phyloP scores from a whole-genome alignment of 1,140 invertebrate species.

The Drosophila lowei region DNA sequence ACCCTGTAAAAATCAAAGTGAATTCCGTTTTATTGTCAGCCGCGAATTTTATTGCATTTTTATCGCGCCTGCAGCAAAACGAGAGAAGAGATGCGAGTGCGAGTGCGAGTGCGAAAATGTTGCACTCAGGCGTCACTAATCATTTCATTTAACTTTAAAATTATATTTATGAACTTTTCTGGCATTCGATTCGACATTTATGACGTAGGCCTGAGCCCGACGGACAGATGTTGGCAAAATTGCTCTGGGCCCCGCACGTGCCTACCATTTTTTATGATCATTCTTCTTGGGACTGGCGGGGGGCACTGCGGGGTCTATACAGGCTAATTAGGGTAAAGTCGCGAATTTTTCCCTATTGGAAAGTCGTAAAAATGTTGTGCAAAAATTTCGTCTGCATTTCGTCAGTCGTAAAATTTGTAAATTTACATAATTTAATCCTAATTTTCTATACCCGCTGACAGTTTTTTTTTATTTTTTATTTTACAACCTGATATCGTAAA shows the following conservation, averaged over 20 bases:
- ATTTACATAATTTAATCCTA: conserved; percentile 54
- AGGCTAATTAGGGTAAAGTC: conserved; percentile 73
- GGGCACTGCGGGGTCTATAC: conserved; percentile 30
- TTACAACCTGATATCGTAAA: conserved; percentile 42
- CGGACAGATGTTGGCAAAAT: conserved; percentile 55
- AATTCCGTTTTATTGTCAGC: conserved; percentile 49
- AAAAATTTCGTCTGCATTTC: conserved; percentile 31
- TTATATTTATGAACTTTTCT: conserved; percentile 72
- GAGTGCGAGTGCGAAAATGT: conserved; percentile 57
- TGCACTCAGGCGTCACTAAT: conserved; percentile 67
- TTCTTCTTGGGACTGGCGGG: conserved; percentile 30
- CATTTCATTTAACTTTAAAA: conserved; percentile 76
- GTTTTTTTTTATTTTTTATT: conserved; percentile 15
- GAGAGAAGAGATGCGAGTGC: too few species aligned
- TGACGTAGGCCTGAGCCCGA: conserved; percentile 39
- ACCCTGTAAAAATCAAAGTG: conserved; percentile 65
- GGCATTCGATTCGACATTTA: conserved; percentile 59
- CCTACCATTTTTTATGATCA: conserved; percentile 52
- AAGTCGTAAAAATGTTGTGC: conserved; percentile 70
- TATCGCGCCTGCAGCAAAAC: conserved; percentile 68
- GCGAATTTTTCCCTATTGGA: conserved; percentile 78
- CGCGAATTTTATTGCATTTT: conserved; percentile 72
- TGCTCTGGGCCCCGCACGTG: conserved; percentile 48
- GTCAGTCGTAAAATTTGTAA: conserved; percentile 63
- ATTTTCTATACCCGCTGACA: conserved; percentile 35